phyloP scores from a whole-genome alignment of 2,797 vertebrate species.

The Galago senegalensis region DNA sequence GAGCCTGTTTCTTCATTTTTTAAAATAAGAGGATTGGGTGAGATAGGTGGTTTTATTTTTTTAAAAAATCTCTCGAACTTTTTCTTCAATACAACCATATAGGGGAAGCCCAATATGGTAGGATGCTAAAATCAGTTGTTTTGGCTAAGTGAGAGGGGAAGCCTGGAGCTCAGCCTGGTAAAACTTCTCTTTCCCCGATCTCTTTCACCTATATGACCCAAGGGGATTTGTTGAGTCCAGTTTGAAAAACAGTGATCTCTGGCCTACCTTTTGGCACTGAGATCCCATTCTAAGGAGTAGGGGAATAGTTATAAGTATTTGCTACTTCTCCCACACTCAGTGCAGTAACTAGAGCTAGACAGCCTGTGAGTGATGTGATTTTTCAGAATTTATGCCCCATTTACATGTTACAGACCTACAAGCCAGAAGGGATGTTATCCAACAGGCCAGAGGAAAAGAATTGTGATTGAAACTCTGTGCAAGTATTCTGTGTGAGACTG shows the following conservation, averaged over 20 bases:
- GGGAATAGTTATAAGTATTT: conserved; percentile 13
- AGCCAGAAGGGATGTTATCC: not conserved
- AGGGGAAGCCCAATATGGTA: not conserved
- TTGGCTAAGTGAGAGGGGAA: not conserved
- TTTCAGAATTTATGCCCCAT: not conserved
- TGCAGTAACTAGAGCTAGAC: not conserved
- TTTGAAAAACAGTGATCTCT: conserved; percentile 18
- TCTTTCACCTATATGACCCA: not conserved
- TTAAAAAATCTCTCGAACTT: conserved; percentile 19
- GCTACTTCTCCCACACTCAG: not conserved
- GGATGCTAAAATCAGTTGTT: not conserved
- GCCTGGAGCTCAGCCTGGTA: not conserved
- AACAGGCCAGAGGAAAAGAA: not conserved
- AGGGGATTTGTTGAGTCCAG: not conserved
- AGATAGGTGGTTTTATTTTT: conserved; percentile 55
- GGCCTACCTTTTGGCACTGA: conserved; percentile 11
- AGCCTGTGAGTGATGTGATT: not conserved
- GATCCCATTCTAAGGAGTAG: conserved; percentile 35
- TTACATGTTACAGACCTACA: not conserved
- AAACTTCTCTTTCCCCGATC: not conserved
- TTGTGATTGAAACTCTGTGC: not conserved
- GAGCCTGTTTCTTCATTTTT: conserved; percentile 54
- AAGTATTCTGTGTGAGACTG: not conserved
- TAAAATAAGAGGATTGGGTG: not conserved
- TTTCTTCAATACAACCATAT: not conserved